Evolutionary conservation across 2,113 vertebrate genomes (phyloP), one percentile per base, ranked within the genome.

Genomic region (Otis tarda): DNA sequence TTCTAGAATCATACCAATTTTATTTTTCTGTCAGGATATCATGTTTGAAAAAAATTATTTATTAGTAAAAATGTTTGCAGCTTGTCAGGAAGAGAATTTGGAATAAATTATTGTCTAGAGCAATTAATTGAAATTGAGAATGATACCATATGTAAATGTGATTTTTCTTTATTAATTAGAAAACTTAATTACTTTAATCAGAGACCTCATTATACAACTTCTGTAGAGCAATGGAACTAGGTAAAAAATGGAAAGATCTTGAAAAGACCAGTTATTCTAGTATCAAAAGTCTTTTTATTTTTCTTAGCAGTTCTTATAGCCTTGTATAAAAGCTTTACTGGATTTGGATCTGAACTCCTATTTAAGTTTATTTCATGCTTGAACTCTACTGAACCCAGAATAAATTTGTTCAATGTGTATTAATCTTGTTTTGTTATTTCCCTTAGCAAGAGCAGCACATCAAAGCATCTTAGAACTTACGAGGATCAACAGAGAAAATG

Each of bases 111-210:
- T 91, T 92, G 47, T 82, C 76, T 90, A 53, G 24, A 68, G 22
- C 3, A 91, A 87, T 88, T 95, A 88, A 64, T 5, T 89, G 57
- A 90, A 81, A 78, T 84, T 86, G 67, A 20, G 73, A 92, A 15
- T 71, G 49, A 73, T 88, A 75, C 27, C 56, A 71, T 73, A 92
- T 60, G 64, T 67, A 92, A 83, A 75, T 68, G 27, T 49, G 80
- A 61, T 89, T 94, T 90, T 2, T 45, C 22, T 10, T 22, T 84
- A 78, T 90, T 94, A 95, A 93, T 89, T 91, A 90, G n/a, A 71
- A 49, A 13, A 10, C 30, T 89, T 93, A 93, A 93, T 96, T 93
- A 86, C 43, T 81, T 96, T 86, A 56, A 68, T 68, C 49, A 90
- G 65, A 71, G 33, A 67, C 9, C 45, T 96, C 49, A 75, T 75